These are phyloP conservation scores for Kryphioiulus occultus DNA, from an alignment of 2,888 invertebrate genomes.

Conservation along the genomic window DNA sequence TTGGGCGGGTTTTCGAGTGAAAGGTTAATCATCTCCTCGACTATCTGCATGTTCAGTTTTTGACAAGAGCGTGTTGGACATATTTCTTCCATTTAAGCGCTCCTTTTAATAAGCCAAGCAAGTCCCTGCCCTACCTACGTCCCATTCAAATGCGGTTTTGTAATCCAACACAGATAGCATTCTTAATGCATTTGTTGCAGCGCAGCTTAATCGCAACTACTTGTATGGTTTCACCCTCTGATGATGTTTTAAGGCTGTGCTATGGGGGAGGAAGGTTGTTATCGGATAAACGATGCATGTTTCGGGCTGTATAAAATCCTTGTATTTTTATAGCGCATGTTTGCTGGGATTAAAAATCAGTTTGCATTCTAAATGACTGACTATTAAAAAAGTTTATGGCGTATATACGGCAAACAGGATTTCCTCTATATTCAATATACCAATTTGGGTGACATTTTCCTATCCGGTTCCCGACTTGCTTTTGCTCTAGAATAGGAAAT, in stretches of 20 bases:
- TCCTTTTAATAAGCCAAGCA: neutral
- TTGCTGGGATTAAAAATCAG: slow-evolving; percentile 35
- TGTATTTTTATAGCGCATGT: slow-evolving; percentile 26
- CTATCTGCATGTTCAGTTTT: neutral
- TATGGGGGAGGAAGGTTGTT: slow-evolving; percentile 26
- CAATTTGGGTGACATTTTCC: slow-evolving; percentile 35
- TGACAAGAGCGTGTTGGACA: slow-evolving; percentile 1
- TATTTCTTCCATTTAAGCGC: neutral
- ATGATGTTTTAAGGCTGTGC: slow-evolving; percentile 14
- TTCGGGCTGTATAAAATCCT: neutral
- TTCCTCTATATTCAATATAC: slow-evolving; percentile 25
- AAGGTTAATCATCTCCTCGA: slow-evolving; percentile 31
- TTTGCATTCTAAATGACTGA: slow-evolving; percentile 19
- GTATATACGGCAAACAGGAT: slow-evolving; percentile 19
- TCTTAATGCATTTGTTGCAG: neutral
- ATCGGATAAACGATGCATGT: slow-evolving; percentile 13
- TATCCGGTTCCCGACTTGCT: slow-evolving; percentile 30
- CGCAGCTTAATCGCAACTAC: slow-evolving; percentile 15
- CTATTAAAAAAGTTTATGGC: slow-evolving; percentile 30
- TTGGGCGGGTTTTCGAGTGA: neutral
- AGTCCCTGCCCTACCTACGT: slow-evolving; percentile 27
- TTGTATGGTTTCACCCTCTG: neutral
- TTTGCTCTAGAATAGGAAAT: slow-evolving; percentile 4
- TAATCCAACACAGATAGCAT: slow-evolving; percentile 6
- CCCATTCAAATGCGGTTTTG: slow-evolving; percentile 21